Percentiles rank a stretch among this genome's conserved stretches.
phyloP scores from a whole-genome alignment of 2,797 vertebrate genomes.

The Rhinogobio ventralis region DNA sequence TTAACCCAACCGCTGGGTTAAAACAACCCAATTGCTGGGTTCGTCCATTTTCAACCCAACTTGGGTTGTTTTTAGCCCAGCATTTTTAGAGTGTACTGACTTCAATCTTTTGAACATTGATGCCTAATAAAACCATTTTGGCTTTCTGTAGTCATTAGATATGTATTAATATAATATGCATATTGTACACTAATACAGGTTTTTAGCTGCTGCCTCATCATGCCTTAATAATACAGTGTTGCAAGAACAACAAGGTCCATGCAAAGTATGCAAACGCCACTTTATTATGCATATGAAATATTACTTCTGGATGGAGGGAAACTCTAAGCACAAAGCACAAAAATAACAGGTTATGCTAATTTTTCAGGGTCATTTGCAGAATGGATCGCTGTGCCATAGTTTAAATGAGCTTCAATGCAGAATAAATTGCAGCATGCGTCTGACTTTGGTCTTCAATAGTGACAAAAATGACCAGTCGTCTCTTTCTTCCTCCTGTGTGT shows the following conservation, averaged over 20 bases:
- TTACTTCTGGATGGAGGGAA: neutral
- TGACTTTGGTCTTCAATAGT: neutral
- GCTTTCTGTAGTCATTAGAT: neutral
- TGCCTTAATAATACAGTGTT: neutral
- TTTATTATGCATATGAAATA: slow-evolving; percentile 1
- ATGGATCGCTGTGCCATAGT: neutral
- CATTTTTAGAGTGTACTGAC: too few relatives aligned
- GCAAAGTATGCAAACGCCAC: neutral
- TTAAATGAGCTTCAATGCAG: slow-evolving; percentile 16
- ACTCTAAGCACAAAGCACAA: neutral
- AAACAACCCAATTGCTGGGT: too few relatives aligned
- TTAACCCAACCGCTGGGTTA: too few relatives aligned
- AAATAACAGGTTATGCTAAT: slow-evolving; percentile 30
- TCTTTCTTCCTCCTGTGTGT: neutral
- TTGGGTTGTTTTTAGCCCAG: too few relatives aligned
- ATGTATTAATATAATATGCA: neutral
- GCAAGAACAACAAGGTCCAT: neutral
- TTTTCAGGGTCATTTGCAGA: neutral
- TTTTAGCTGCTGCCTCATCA: neutral
- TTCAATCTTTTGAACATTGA: neutral
- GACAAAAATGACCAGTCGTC: neutral
- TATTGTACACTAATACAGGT: neutral
- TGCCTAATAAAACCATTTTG: neutral
- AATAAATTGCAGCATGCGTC: neutral
- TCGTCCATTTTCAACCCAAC: too few relatives aligned